These are phyloP conservation scores for Heliornis fulica DNA, from an alignment of 2,113 vertebrate species.

Conservation along the genomic window DNA sequence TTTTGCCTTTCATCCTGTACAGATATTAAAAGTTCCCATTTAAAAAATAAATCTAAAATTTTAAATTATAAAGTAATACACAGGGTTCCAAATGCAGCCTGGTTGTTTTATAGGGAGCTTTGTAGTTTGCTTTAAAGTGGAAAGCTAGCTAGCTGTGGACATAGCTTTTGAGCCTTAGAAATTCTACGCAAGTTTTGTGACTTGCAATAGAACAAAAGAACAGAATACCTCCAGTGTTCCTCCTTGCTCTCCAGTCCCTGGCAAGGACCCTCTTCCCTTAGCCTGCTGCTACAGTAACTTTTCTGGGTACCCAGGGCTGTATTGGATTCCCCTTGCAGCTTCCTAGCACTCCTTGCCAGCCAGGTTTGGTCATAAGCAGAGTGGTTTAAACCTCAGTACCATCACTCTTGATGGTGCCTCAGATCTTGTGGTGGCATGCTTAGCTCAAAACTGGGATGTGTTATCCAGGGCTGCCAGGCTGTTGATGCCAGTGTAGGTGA, in stretches of 20 bases:
- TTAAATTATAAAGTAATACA: neutral
- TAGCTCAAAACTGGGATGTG: neutral
- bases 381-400: neutral
- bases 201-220: neutral
- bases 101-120: neutral
- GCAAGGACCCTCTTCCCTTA: neutral
- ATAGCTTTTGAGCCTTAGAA: neutral
- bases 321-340: neutral
- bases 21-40: neutral
- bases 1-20: neutral
- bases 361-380: neutral
- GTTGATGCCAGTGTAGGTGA: neutral
- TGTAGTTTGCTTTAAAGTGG: neutral
- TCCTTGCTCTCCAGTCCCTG: neutral
- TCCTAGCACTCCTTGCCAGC: neutral
- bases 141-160: neutral
- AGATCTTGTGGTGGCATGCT: neutral
- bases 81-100: neutral
- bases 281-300: neutral
- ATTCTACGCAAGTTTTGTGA: neutral
- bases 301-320: neutral
- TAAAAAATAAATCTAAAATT: neutral
- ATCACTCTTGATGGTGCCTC: neutral
- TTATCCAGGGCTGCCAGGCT: neutral
- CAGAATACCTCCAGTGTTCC: neutral